phyloP scores from a whole-genome alignment of 2,888 invertebrate species.

The Lasioglossum villosulum region DNA sequence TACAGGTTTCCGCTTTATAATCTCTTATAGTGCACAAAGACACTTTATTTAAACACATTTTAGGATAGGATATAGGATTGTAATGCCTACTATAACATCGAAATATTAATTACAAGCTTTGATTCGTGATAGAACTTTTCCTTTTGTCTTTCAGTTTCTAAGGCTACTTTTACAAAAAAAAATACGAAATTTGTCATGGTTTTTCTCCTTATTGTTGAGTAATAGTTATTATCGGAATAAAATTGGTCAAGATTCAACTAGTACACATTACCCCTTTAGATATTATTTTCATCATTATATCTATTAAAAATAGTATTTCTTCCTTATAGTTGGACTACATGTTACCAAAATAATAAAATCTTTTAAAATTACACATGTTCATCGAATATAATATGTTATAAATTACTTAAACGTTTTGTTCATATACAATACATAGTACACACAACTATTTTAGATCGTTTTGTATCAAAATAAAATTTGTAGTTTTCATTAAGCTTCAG shows the following conservation, averaged over 20 bases:
- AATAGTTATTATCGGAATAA: not conserved
- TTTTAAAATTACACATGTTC: not conserved
- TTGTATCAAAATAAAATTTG: not conserved
- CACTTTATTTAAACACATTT: not conserved
- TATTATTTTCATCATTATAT: not conserved
- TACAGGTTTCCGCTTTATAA: not conserved
- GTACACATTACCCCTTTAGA: not conserved
- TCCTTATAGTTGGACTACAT: not conserved
- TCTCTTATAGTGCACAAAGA: not conserved
- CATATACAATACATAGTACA: not conserved
- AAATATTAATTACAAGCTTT: conserved; percentile 2
- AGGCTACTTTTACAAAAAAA: conserved; percentile 3
- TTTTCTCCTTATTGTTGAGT: not conserved
- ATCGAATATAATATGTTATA: not conserved
- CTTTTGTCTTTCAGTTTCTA: not conserved
- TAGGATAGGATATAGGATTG: not conserved
- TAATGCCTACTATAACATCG: not conserved
- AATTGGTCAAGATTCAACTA: not conserved
- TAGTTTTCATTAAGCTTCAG: not conserved
- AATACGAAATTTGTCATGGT: not conserved
- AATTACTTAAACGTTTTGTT: not conserved
- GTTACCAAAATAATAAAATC: not conserved
- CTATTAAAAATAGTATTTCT: not conserved
- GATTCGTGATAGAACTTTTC: not conserved
- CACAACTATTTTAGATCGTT: not conserved